Conservation (phyloP, 2,888 invertebrate species). For the Exocentrus adspersus region DNA sequence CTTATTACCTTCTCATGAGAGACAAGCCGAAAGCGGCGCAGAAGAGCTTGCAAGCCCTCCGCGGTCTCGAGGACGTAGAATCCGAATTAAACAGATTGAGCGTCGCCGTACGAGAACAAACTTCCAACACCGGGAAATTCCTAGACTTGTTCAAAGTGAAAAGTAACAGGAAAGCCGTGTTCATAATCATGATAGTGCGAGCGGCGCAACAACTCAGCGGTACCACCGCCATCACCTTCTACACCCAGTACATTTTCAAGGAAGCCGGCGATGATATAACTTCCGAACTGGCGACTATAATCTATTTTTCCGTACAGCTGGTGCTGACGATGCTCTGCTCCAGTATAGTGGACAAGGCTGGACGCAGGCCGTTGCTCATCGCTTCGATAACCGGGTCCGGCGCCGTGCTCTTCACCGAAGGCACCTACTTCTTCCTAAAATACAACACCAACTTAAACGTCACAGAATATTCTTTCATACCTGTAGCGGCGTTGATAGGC, state of each 20-base stretch:
- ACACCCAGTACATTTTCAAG: slow-evolving; percentile 66
- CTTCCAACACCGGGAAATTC: slow-evolving; percentile 68
- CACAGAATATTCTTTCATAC: slow-evolving; percentile 60
- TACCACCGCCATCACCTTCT: slow-evolving; percentile 71
- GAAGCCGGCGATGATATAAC: slow-evolving; percentile 62
- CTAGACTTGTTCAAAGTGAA: slow-evolving; percentile 68
- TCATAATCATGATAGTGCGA: slow-evolving; percentile 70
- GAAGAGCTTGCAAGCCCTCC: slow-evolving; percentile 63
- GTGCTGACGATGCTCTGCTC: slow-evolving; percentile 68
- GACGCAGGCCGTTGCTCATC: slow-evolving; percentile 67
- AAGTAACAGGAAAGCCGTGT: slow-evolving; percentile 71
- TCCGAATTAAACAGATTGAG: slow-evolving; percentile 56
- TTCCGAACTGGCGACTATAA: slow-evolving; percentile 56
- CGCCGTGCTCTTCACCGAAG: slow-evolving; percentile 61
- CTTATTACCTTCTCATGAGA: slow-evolving; percentile 65
- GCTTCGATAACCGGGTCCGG: slow-evolving; percentile 64
- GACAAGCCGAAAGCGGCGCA: slow-evolving; percentile 64
- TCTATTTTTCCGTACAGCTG: slow-evolving; percentile 66
- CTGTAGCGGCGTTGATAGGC: slow-evolving; percentile 63
- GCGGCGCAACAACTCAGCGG: slow-evolving; percentile 69
- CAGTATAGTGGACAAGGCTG: slow-evolving; percentile 68
- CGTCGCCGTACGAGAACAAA: slow-evolving; percentile 55
- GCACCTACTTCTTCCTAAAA: slow-evolving; percentile 64
- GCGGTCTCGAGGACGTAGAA: slow-evolving; percentile 66
- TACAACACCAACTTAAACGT: slow-evolving; percentile 57